Evolutionary conservation across 2,888 invertebrate species (phyloP), one percentile per base, ranked within the genome.

Genomic region (Microplitis manilae): DNA sequence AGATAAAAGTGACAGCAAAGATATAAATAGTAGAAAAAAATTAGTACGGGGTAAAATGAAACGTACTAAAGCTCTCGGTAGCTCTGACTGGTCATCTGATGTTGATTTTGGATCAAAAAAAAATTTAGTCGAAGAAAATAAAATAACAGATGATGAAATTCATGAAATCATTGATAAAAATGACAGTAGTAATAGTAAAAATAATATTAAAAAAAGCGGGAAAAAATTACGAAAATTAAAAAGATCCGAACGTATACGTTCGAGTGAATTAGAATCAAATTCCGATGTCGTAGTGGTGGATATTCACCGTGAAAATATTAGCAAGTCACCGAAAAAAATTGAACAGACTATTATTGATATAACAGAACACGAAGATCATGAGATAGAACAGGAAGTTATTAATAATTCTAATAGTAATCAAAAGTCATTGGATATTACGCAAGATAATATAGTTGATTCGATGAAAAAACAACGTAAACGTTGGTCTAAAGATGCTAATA

Each of bases 401-500:
- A 2, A 62, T 62, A 30, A 30, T 15, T 9, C 50, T 17, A 60
- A 38, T 38, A 39, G 9, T 65, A 40, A 6, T 59, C 20, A 73
- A 68, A 59, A 60, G 39, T 38, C 41, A 38, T 59, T 73, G 4
- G 8, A 62, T 9, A 9, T 62, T 13, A 30, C 77, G 8, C 20
- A 41, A 2, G 65, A 76, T 9, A 78, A 73, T 62, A 73, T 75
- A 17, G 62, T 67, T 4, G 79, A 80, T 7, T 8, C 73, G 20
- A 83, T 77, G 17, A 87, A 82, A 59, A 81, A 80, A 5, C 77
- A 81, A 39, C 80, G 88, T 15, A 88, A 85, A 73, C 83, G 86
- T 13, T 89, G 89, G 89, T 83, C 84, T 0, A 85, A 87, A 20
- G 83, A 85, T 17, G 75, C 82, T 6, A 81, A 75, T 5, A 80